A percentile compares a stretch with the other conserved stretches of the same genome.
Evolutionary conservation across 2,797 vertebrate genomes (phyloP).

Genomic region (Oceanodroma leucorhoa): DNA sequence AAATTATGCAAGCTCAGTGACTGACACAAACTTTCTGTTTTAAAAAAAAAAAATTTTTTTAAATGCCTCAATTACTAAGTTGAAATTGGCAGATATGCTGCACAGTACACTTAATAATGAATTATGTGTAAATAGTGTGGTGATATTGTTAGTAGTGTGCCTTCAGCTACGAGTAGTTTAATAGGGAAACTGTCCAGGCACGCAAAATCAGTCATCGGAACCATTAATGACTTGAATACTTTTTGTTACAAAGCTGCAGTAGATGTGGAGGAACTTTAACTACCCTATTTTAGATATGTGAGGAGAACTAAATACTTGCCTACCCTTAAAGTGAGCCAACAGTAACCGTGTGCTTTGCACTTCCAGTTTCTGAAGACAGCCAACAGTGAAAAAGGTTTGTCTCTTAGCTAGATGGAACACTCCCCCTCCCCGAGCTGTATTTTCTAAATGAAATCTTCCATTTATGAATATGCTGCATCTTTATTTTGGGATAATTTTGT

Average conservation of each 20-base stretch:
- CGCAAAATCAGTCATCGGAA: neutral
- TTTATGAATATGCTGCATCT: neutral
- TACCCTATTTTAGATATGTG: neutral
- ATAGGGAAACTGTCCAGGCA: neutral
- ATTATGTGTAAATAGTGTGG: accelerated
- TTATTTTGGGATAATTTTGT: neutral
- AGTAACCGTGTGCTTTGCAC: neutral
- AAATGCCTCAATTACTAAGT: neutral
- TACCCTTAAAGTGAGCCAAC: neutral
- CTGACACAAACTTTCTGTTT: neutral
- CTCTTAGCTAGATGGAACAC: neutral
- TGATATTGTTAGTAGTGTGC: neutral
- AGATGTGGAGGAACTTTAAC: neutral
- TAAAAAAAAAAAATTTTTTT: neutral
- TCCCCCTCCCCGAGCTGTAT: neutral
- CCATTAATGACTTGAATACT: neutral
- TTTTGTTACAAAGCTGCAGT: neutral
- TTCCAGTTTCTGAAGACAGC: neutral
- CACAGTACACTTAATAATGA: neutral
- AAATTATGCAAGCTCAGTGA: neutral
- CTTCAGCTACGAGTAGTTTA: neutral
- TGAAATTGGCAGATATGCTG: neutral
- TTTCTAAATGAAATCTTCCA: neutral
- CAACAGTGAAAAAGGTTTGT: neutral
- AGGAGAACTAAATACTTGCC: neutral